Conservation (phyloP, 2,113 vertebrate genomes). For the Pao palembangensis region DNA sequence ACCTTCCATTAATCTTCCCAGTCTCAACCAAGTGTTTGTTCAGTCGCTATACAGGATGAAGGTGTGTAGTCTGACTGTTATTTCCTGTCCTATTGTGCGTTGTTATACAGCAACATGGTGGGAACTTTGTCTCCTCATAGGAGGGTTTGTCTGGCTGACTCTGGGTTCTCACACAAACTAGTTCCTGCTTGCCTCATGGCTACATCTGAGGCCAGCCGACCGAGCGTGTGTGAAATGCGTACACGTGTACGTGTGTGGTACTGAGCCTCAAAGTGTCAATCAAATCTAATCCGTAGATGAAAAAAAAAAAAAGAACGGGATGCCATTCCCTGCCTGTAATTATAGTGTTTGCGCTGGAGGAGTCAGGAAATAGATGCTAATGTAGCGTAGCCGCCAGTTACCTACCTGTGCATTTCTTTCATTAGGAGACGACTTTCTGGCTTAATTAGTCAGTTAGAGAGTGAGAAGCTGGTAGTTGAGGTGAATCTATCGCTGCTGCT, state of each 20-base stretch:
- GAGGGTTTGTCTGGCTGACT: slow-evolving; percentile 41
- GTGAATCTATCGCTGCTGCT: neutral
- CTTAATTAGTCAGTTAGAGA: slow-evolving; percentile 11
- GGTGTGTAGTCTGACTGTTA: slow-evolving; percentile 51
- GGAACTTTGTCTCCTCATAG: slow-evolving; percentile 56
- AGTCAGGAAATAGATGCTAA: slow-evolving; percentile 50
- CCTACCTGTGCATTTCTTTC: slow-evolving; percentile 6
- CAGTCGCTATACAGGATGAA: slow-evolving; percentile 54
- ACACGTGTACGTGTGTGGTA: slow-evolving; percentile 37
- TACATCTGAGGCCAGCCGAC: slow-evolving; percentile 37
- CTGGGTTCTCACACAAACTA: slow-evolving; percentile 51
- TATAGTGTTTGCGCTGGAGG: slow-evolving; percentile 31
- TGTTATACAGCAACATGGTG: slow-evolving; percentile 50
- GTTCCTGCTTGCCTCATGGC: slow-evolving; percentile 51
- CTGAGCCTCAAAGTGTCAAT: slow-evolving; percentile 52
- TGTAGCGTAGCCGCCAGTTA: slow-evolving; percentile 27
- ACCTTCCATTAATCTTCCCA: slow-evolving; percentile 48
- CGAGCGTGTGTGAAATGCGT: slow-evolving; percentile 20
- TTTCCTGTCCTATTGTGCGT: slow-evolving; percentile 63
- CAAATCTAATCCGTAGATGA: slow-evolving; percentile 59
- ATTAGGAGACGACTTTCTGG: neutral
- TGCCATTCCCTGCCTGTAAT: slow-evolving; percentile 57
- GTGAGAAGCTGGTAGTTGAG: neutral
- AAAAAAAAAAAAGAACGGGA: slow-evolving; percentile 54
- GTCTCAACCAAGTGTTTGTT: slow-evolving; percentile 50